Evolutionary conservation across 2,797 vertebrate species (phyloP), one percentile per base, ranked within the genome.

Genomic region (Danio tinwini): DNA sequence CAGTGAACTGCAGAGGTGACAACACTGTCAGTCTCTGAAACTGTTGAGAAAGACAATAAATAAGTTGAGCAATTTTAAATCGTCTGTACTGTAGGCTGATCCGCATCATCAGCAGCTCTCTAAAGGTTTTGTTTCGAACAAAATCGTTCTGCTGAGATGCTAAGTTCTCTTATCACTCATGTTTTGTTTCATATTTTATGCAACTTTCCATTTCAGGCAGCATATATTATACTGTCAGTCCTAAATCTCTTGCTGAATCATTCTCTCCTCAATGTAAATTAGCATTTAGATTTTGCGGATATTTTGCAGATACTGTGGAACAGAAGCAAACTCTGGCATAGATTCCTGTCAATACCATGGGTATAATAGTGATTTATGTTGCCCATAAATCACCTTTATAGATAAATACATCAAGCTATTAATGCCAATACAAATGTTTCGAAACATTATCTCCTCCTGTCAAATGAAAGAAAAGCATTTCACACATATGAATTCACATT

Each of bases 41-140:
- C 49, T 52, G 76, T 78, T 52, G 45, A 78, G 59, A 62, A 78
- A 76, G 58, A 71, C 67, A 62, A 78, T 68, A n/a, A 47, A 53
- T 58, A 59, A 70, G 65, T 59, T 49, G 17, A 61, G 44, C 55
- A 42, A 47, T 78, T 61, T 68, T 62, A 44, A 58, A 61, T 8
- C 11, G 53, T 70, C 47, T 61, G 62, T 53, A 52, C 10, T 50
- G 5, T 13, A 19, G 37, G 14, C 37, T 62, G 37, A 78, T 52
- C 12, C 37, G 4, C 67, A 50, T 50, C 17, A 62, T 78, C 67
- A 78, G 76, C 65, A 62, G 56, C 67, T 77, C 45, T 71, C 67
- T n/a, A 11, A 67, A 39, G 42, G 7, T 58, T 64, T 56, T 58
- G 59, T 71, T 44, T 29, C 67, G 1, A 49, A 53, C 17, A n/a